Evolutionary conservation across 1,140 invertebrate species (phyloP), one percentile per base, ranked within the genome.

Genomic region (Gryllus bimaculatus): DNA sequence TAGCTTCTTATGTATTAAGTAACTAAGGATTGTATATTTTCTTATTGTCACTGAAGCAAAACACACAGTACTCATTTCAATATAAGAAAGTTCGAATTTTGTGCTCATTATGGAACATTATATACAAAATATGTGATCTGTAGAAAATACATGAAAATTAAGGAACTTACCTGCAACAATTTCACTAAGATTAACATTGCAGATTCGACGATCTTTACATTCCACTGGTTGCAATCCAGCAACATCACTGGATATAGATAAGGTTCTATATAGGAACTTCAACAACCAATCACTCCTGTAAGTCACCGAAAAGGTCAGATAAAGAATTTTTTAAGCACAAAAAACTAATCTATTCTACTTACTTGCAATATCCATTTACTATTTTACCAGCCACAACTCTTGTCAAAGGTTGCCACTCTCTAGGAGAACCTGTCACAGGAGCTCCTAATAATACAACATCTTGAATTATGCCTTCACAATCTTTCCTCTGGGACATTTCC

Each of bases 371-470:
- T 66, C 90, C 91, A 85, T 92, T 93, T 74, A 92, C 87, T 81
- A 93, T 88, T 82, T 87, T 89, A 10, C 92, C 92, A 75, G 89
- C 88, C 0, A 93, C 90, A 54, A 92, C 88, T 80, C 83, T 84
- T 0, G 85, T 81, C 79, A 92, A 87, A 77, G 85, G 85, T 77
- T 87, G 83, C 92, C 92, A 93, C 26, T 88, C 84, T 79, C 84
- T 84, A 54, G 85, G 81, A 82, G 88, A 85, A 21, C 87, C 89
- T 8, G 89, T 86, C 66, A 91, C 90, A 13, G 93, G 93, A 8
- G 92, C 89, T 49, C 93, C 93, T 8, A 94, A 85, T 77, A 94
- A 84, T 78, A 93, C 87, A 0, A 90, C 93, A 84, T 94, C 91
- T 83, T 93, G 90, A 48, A 94, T 85, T 78, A 94, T 91, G 7